phyloP scores from a whole-genome alignment of 2,888 invertebrate genomes.

The Brenthis daphne region DNA sequence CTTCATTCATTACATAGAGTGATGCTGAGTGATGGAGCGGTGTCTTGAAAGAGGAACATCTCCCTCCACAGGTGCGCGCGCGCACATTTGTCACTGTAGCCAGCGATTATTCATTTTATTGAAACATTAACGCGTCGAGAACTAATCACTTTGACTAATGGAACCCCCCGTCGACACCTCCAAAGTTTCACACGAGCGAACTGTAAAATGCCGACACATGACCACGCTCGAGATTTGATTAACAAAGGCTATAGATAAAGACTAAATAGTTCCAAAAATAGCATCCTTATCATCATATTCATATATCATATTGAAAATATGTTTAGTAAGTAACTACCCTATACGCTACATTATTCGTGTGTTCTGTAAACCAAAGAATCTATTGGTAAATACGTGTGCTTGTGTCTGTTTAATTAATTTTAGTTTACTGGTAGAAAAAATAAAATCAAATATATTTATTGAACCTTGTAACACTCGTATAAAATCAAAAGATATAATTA shows the following conservation, averaged over 20 bases:
- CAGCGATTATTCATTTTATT: conserved; percentile 81
- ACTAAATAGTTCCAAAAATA: conserved; percentile 4
- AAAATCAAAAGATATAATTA: too few species aligned
- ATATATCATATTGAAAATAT: background rate
- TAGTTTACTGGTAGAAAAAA: too few species aligned
- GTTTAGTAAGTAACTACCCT: too few species aligned
- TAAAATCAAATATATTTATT: too few species aligned
- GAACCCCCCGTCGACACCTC: conserved; percentile 80
- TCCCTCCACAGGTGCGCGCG: conserved; percentile 69
- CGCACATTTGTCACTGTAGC: conserved; percentile 81
- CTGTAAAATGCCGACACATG: conserved; percentile 22
- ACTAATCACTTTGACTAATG: conserved; percentile 82
- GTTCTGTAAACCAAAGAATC: background rate
- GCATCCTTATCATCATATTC: background rate
- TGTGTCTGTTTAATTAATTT: too few species aligned
- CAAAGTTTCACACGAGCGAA: conserved; percentile 66
- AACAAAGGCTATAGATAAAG: conserved; percentile 14
- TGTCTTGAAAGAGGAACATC: conserved; percentile 61
- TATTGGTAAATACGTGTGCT: too few species aligned
- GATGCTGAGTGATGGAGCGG: conserved; percentile 73
- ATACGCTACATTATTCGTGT: background rate
- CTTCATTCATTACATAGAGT: conserved; percentile 71
- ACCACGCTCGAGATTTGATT: conserved; percentile 14
- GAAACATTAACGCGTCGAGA: conserved; percentile 79
- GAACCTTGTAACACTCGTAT: too few species aligned